Evolutionary conservation across 2,797 vertebrate species (phyloP).

Genomic region (Cossypha niveicapilla): DNA sequence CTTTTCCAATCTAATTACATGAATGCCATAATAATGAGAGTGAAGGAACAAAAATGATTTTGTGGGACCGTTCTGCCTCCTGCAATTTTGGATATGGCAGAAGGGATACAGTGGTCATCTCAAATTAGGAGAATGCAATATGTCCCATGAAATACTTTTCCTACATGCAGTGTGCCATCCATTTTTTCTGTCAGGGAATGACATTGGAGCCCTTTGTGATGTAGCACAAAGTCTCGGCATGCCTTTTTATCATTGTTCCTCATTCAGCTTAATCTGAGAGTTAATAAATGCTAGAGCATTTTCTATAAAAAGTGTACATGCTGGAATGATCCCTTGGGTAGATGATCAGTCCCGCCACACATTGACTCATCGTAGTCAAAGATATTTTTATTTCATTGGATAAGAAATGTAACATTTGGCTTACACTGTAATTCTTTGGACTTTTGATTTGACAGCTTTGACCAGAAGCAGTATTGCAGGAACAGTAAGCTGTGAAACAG

Average conservation of each 20-base stretch:
- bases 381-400: neutral
- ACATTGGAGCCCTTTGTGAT: neutral
- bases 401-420: neutral
- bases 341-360: neutral
- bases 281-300: neutral
- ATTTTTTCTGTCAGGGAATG: neutral
- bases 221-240: neutral
- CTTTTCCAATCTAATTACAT: neutral
- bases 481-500: neutral
- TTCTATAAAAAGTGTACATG: neutral
- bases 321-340: neutral
- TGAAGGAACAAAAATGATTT: neutral
- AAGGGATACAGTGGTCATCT: neutral
- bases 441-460: neutral
- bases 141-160: neutral
- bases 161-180: fast-evolving
- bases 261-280: neutral
- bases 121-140: neutral
- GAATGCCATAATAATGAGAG: neutral
- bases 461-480: neutral
- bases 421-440: neutral
- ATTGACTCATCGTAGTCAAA: neutral
- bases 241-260: neutral
- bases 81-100: neutral
- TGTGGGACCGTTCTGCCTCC: neutral